Conservation (phyloP, 2,113 vertebrate genomes). For the Dissostichus mawsoni region DNA sequence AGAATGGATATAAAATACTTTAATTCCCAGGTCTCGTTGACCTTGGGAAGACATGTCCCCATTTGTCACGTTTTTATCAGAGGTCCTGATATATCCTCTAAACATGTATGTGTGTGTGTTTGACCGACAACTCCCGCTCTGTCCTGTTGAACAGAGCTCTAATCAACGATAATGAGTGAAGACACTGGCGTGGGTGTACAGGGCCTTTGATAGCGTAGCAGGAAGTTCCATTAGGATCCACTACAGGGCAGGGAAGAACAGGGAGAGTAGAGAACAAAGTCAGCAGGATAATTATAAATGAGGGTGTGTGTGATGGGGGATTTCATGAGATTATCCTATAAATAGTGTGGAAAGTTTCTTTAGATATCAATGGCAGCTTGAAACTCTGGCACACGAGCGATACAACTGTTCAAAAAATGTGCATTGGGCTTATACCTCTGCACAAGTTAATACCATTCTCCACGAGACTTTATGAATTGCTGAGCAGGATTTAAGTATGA, state of each 20-base stretch:
- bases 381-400: constrained; percentile 35
- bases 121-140: background rate
- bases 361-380: constrained; percentile 25
- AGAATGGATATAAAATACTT: too few species aligned
- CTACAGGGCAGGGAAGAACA: constrained; percentile 6
- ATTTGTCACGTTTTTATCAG: too few species aligned
- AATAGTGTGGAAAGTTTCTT: constrained; percentile 58
- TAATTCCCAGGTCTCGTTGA: too few species aligned
- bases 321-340: constrained; percentile 61
- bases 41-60: too few species aligned
- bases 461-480: constrained; percentile 38
- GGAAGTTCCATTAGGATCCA: constrained; percentile 37
- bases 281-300: constrained; percentile 39
- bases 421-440: constrained; percentile 47
- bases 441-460: constrained; percentile 59
- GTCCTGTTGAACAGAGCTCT: background rate
- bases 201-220: constrained; percentile 24
- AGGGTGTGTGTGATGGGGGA: constrained; percentile 20
- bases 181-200: background rate
- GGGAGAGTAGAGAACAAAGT: constrained; percentile 54
- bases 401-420: constrained; percentile 21
- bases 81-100: too few species aligned
- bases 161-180: background rate
- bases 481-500: constrained; percentile 54
- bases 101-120: background rate